Conservation (phyloP, 2,113 vertebrate species). For the Scortum barcoo region DNA sequence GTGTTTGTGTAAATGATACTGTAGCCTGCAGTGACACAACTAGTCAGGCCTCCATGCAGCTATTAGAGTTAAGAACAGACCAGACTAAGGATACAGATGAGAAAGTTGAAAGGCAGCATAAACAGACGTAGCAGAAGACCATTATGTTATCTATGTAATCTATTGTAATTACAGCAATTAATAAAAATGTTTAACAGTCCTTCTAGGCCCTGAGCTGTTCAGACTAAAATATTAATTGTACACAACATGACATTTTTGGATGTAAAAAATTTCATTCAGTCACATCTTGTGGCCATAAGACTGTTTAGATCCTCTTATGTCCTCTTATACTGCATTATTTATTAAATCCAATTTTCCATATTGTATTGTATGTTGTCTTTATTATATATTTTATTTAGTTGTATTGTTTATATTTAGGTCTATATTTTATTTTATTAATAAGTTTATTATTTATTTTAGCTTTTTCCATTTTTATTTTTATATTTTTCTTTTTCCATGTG, state of each 20-base stretch:
- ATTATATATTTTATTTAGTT: no score
- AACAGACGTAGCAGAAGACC: background rate
- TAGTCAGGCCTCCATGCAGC: constrained; percentile 13
- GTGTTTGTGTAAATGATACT: constrained; percentile 34
- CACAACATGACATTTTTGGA: background rate
- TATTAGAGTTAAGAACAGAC: constrained; percentile 7
- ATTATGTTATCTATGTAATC: background rate
- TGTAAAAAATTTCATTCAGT: background rate
- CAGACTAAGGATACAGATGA: background rate
- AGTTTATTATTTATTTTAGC: no score
- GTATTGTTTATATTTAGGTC: no score
- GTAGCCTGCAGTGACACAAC: constrained; percentile 26
- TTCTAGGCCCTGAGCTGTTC: background rate
- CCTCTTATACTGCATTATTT: no score
- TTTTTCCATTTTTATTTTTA: no score
- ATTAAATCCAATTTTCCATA: no score
- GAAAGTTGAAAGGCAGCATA: background rate
- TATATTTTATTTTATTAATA: no score
- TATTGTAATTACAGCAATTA: background rate
- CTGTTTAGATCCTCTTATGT: no score
- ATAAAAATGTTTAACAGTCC: background rate
- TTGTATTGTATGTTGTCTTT: no score
- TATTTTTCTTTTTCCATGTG: no score
- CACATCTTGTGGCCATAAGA: background rate
- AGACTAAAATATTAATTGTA: background rate